Evolutionary conservation across 2,113 vertebrate species (phyloP), one percentile per base, ranked within the genome.

Genomic region (Columbina picui): DNA sequence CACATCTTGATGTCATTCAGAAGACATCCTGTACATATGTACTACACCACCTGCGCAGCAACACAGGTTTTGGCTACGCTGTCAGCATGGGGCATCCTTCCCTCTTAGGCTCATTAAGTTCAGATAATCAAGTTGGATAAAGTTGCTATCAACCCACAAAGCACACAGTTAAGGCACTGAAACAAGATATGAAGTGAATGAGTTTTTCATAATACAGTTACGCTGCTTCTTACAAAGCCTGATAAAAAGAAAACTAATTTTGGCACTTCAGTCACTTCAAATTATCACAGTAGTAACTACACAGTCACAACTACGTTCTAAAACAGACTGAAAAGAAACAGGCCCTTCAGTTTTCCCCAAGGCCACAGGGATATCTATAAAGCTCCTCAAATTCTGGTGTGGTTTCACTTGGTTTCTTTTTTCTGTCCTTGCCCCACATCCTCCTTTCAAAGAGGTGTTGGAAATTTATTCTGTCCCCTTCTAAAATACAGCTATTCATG

Each of bases 161-260:
- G 61, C 53, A 69, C 26, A 14, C 63, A 85, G 87, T 84, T 77
- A 85, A 82, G 34, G 82, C 75, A 96, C 65, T 19, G 3, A 93
- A 91, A 87, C 0, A 9, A 94, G 60, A 93, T 95, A 89, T 79
- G 76, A 87, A 70, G 27, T n/a, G 52, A 84, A 68, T 63, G 32
- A 90, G 68, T 43, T 87, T 91, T 84, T 79, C 30, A 7, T 57
- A 94, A 82, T 60, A 67, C 1, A 84, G 84, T 89, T 85, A 93
- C 22, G 6, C 67, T 52, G 89, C 69, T 82, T 84, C 78, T 76
- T 87, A 76, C 60, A 81, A 86, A 50, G 52, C 52, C 47, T 88
- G 82, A 95, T 86, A 63, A 90, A 88, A 89, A 81, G 60, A 70
- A 86, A 89, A 92, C 56, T 68, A 30, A 82, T 93, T 91, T 60